phyloP scores from a whole-genome alignment of 2,888 invertebrate species.

The Caenorhabditis sp. region DNA sequence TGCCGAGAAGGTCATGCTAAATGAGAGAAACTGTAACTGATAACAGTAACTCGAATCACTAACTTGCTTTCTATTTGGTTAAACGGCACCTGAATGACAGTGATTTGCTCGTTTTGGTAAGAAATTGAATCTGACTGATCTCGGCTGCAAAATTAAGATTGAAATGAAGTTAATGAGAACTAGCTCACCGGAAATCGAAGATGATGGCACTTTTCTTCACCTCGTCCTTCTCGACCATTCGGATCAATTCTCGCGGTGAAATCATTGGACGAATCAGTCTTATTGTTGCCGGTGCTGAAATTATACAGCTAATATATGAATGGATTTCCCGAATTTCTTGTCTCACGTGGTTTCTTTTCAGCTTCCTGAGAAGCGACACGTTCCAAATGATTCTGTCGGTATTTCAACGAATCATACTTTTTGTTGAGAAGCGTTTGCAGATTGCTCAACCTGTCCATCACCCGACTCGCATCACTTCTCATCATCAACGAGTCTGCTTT shows the following conservation, averaged over 20 bases:
- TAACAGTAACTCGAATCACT: slow-evolving; percentile 16
- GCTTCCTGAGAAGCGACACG: slow-evolving; percentile 25
- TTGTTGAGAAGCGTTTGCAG: not conserved
- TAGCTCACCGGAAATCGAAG: slow-evolving; percentile 41
- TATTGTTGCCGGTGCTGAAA: not conserved
- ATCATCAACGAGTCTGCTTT: not conserved
- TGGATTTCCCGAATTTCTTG: no score
- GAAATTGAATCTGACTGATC: slow-evolving; percentile 46
- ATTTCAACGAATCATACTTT: slow-evolving; percentile 46
- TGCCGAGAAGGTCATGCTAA: slow-evolving; percentile 53
- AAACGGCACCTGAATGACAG: slow-evolving; percentile 56
- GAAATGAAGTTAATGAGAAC: no score
- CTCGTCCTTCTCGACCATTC: slow-evolving; percentile 50
- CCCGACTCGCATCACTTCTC: not conserved
- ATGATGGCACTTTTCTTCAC: slow-evolving; percentile 62
- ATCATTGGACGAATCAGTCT: slow-evolving; percentile 23
- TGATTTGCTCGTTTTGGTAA: slow-evolving; percentile 56
- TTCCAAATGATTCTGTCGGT: slow-evolving; percentile 24
- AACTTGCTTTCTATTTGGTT: slow-evolving; percentile 47
- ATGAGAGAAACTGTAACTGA: slow-evolving; percentile 11
- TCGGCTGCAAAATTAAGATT: slow-evolving; percentile 21
- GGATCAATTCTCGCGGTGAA: slow-evolving; percentile 58
- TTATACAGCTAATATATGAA: not conserved
- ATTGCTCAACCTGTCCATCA: not conserved
- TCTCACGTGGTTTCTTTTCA: slow-evolving; percentile 11